Conservation (phyloP, 2,888 invertebrate genomes). For the Meghimatium bilineatum region DNA sequence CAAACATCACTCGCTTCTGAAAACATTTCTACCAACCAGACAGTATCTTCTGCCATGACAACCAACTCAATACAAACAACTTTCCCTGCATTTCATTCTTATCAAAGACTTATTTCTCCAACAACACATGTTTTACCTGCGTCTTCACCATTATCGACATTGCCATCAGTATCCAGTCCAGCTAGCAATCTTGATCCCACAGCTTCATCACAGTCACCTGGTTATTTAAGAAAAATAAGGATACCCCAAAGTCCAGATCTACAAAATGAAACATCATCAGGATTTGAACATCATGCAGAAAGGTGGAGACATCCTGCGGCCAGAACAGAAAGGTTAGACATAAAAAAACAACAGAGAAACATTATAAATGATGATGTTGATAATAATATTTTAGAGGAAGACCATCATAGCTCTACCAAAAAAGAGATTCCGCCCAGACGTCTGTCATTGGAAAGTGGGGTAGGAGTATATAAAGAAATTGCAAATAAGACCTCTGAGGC, state of each 20-base stretch:
- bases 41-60: conserved; percentile 7
- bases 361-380: not conserved
- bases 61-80: not conserved
- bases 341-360: not conserved
- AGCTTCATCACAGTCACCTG: conserved; percentile 36
- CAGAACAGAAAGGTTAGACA: not conserved
- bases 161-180: conserved; percentile 6
- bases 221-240: not conserved
- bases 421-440: conserved; percentile 15
- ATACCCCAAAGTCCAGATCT: not conserved
- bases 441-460: conserved; percentile 40
- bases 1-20: not conserved
- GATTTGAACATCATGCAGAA: not conserved
- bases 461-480: conserved; percentile 10
- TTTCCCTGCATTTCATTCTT: not conserved
- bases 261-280: not conserved
- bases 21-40: not conserved
- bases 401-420: not conserved
- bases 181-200: conserved; percentile 1
- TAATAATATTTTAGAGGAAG: not conserved
- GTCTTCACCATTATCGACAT: conserved; percentile 12
- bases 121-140: conserved; percentile 8
- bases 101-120: not conserved
- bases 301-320: conserved; percentile 4
- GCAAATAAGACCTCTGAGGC: not conserved